Evolutionary conservation across 2,888 invertebrate genomes (phyloP), one percentile per base, ranked within the genome.

Genomic region (Microchrysa polita): DNA sequence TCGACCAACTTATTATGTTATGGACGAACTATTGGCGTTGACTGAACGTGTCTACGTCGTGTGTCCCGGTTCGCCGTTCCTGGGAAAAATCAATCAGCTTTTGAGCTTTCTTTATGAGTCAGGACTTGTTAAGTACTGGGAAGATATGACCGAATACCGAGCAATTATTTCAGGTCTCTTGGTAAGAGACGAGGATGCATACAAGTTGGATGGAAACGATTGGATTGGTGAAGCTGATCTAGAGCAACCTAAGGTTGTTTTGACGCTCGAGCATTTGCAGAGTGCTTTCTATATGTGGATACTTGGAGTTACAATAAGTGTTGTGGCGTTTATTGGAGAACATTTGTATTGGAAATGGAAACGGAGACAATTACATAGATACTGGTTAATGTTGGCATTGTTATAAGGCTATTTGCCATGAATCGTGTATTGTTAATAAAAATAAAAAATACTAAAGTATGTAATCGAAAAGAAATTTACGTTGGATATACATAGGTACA

Each of bases 281-380:
- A 82, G 83, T 4, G 81, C 81, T 2, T 83, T 83, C 52, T 83
- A 80, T 77, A 74, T 83, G 1, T 83, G 82, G 83, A 14, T 79
- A 1, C 77, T 80, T 65, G 83, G 83, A 0, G 79, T 81, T 23
- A 16, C 75, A 5, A 2, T 79, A 0, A 82, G 81, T 63, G 23
- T 77, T 2, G 2, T 79, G 9, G 79, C 76, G 2, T 81, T 82
- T 76, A 14, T 14, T 27, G 34, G 14, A 10, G 67, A 69, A 27
- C 48, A 20, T 14, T 9, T 55, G 0, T 20, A 67, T 48, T 52
- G 22, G n/a, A 7, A 4, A 16, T 52, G 67, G 67, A 16, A 67
- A 20, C 48, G n/a, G 27, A 42, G 23, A 48, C 40, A 63, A 63
- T 10, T 63, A 7, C 12, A 14, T 12, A 23, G 16, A 12, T 7